Conservation (phyloP, 2,113 vertebrate species). For the Channa argus region DNA sequence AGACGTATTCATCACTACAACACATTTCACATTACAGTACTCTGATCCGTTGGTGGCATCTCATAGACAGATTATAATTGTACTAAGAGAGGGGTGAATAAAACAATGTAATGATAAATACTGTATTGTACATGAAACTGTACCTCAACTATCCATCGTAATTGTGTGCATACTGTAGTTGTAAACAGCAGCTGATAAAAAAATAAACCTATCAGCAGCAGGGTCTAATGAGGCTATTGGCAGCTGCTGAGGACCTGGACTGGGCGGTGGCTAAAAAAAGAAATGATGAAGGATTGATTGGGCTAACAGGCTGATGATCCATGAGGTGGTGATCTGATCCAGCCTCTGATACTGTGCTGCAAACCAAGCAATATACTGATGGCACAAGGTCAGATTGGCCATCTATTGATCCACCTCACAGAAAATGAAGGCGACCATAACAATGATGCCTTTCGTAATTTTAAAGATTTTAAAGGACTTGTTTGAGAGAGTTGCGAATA, state of each 20-base stretch:
- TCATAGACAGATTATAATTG: too few species aligned
- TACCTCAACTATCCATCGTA: too few species aligned
- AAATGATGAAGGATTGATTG: slow-evolving; percentile 39
- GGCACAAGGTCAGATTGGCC: slow-evolving; percentile 13
- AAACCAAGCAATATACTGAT: not conserved
- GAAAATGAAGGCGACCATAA: slow-evolving; percentile 4
- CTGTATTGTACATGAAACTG: too few species aligned
- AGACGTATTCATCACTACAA: too few species aligned
- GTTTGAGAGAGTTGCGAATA: not conserved
- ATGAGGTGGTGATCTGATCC: slow-evolving; percentile 17
- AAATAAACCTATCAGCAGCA: not conserved
- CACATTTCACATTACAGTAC: too few species aligned
- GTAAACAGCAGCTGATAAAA: not conserved
- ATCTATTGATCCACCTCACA: slow-evolving; percentile 12
- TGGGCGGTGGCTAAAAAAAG: slow-evolving; percentile 32
- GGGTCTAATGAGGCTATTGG: slow-evolving; percentile 28
- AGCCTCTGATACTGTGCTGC: not conserved
- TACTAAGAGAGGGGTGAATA: too few species aligned
- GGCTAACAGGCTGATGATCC: slow-evolving; percentile 16
- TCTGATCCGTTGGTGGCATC: too few species aligned
- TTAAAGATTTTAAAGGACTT: not conserved
- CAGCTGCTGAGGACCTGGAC: slow-evolving; percentile 36
- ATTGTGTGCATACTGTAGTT: too few species aligned
- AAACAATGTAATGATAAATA: too few species aligned
- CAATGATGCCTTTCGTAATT: not conserved